Conservation (phyloP, 37 sponge, comb jelly and placozoan species). For the Crambe crambe region DNA sequence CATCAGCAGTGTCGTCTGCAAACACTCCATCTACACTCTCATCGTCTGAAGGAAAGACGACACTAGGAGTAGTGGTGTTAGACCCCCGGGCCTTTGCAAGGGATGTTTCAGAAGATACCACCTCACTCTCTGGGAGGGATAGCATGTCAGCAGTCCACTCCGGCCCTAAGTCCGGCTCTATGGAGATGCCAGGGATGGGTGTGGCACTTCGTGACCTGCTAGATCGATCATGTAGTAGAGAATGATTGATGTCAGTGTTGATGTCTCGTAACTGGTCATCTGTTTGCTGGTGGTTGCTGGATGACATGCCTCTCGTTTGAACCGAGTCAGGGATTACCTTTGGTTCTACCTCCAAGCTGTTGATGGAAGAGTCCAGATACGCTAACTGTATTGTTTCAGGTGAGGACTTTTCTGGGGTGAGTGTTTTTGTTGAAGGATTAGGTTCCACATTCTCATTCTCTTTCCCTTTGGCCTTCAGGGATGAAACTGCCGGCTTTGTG, state of each 20-base stretch:
- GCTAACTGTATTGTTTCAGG: too few relatives aligned
- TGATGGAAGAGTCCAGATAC: too few relatives aligned
- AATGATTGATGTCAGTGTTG: too few relatives aligned
- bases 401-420: too few relatives aligned
- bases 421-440: too few relatives aligned
- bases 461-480: too few relatives aligned
- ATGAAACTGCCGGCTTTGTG: too few relatives aligned
- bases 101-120: conserved; percentile 27
- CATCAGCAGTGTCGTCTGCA: conserved; percentile 1
- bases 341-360: too few relatives aligned
- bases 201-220: conserved; percentile 14
- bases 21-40: conserved; percentile 31
- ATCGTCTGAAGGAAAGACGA: conserved; percentile 32
- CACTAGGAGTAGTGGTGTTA: background rate
- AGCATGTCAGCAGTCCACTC: conserved; percentile 33
- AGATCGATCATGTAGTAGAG: background rate
- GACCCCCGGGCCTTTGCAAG: conserved; percentile 27
- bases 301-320: background rate
- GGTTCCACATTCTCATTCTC: too few relatives aligned
- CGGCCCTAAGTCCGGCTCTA: conserved; percentile 30
- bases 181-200: conserved; percentile 44
- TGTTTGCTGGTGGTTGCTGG: background rate
- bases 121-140: conserved; percentile 8
- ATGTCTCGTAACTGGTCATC: background rate
- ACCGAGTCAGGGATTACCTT: too few relatives aligned